Base-by-base conservation (phyloP, 2,113 vertebrate genomes). In the Microcebus lehilahytsara region DNA sequence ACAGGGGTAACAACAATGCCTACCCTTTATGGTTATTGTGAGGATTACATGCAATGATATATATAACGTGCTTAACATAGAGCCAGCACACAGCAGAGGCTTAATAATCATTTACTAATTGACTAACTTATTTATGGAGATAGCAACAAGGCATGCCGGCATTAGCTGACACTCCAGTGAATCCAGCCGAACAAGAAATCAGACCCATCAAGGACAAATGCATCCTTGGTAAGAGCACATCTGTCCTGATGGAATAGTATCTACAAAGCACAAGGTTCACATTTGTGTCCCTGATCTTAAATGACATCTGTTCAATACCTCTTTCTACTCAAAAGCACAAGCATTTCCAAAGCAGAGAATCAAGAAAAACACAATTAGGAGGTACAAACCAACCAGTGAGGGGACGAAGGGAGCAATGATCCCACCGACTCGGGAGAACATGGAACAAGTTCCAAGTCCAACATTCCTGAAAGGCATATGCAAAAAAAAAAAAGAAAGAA, bases 341-440 rank as follows among this genome's bases (percentile, higher is more conserved):
- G 34, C 27, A 37, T 69, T 89, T 53, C 56, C 37, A 67, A 89
- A 86, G 56, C 22, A 85, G 67, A 91, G 56, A 88, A 13, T 49
- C 60, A 20, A 64, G 62, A 51, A 64, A 60, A 67, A 84, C 37
- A 92, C 60, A 85, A 71, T 8, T 1, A 97, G 83, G 86, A 88
- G 98, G 66, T 93, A 97, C 93, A 97, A 90, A 99, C 99, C 97
- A 97, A 99, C 99, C 99, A 99, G 96, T 62, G 98, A 98, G 85
- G 99, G 99, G 62, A 99, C 1, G n/a, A 99, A 99, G 69, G 99
- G 99, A 17, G 99, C 99, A 64, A 99, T 98, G 40, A 99, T 99
- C 79, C 99, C 99, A 78, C 99, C 99, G 40, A 99, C 95, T 94
- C 99, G 98, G 78, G 99, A 99, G 96, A 99, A 99, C 99, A 99